Percentiles rank a stretch among this genome's conserved stretches.
These are phyloP conservation scores for Sturnira hondurensis DNA, from an alignment of 2,113 vertebrate species.

Conservation along the genomic window DNA sequence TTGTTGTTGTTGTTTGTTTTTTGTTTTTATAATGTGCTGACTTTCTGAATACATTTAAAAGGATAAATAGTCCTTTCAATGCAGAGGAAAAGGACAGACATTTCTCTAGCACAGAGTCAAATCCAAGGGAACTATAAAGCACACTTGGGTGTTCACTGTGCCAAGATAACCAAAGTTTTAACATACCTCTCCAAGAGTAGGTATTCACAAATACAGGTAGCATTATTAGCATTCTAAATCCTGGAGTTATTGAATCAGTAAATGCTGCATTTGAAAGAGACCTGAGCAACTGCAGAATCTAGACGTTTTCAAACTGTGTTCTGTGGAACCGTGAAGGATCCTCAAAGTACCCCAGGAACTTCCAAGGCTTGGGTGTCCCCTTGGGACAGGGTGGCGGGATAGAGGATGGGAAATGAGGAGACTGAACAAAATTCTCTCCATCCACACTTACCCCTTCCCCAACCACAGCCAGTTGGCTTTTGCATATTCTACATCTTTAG, in stretches of 20 bases:
- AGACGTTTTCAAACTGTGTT: neutral
- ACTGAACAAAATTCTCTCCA: neutral
- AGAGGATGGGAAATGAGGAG: neutral
- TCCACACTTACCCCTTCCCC: neutral
- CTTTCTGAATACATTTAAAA: no score
- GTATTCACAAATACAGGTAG: neutral
- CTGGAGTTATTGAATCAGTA: neutral
- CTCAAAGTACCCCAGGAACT: neutral
- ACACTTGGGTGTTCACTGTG: no score
- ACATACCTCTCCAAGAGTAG: neutral
- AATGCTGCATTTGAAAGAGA: constrained; percentile 6
- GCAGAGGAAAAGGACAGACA: no score
- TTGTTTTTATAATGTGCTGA: no score
- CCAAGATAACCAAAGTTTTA: neutral
- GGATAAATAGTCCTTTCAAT: no score
- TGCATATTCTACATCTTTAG: neutral
- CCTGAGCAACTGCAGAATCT: neutral
- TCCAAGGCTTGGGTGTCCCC: neutral
- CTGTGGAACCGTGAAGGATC: neutral
- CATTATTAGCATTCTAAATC: neutral
- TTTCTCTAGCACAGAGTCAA: no score
- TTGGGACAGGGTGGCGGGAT: no score
- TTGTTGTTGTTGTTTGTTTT: no score
- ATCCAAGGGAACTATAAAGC: no score
- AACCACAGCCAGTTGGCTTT: neutral